Base-by-base conservation (phyloP, 2,113 vertebrate species). In the Danionella cerebrum region DNA sequence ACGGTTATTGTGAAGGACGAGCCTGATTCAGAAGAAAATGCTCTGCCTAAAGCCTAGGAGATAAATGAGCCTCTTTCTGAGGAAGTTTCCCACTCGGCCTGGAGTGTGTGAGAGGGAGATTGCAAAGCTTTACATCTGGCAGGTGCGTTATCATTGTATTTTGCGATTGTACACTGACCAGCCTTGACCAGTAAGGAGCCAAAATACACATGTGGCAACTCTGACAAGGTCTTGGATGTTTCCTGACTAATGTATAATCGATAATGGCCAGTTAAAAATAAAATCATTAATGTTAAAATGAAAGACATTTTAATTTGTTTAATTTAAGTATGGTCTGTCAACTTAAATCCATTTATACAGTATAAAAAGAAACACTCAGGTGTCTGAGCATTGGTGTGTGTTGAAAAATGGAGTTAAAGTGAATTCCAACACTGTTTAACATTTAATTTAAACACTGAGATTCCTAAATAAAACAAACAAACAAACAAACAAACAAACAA, bases 161-260 rank as follows among this genome's bases (percentile, higher is more conserved):
- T 5, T 67, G 16, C 29, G 44, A 41, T 6, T 16, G 22, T 29
- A 38, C 24, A 24, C 9, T 59, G n/a, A 35, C 55, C 16, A 22
- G 45, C 51, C 63, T 72, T 72, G 54, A 58, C 42, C 14, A 29
- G n/a, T 14, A 14, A 51, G 21, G 16, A 69, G 33, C 44, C 22
- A 47, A 31, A 12, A 47, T 63, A 60, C 66, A 47, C 47, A n/a
- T 33, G 14, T 33, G 29, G 9, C 9, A 7, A 45, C 6, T 44
- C 14, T 33, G 2, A 12, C 33, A 27, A 16, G 24, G 29, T 51
- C 62, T 48, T 19, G 51, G 5, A 51, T 8, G 48, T 7, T 21
- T 27, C 31, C 24, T 25, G 12, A 39, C 33, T n/a, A n/a, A n/a
- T n/a, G n/a, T n/a, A n/a, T n/a, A n/a, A n/a, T n/a, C n/a, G n/a